phyloP scores from a whole-genome alignment of 1,140 invertebrate species.

The Holcopasites calliopsidis region DNA sequence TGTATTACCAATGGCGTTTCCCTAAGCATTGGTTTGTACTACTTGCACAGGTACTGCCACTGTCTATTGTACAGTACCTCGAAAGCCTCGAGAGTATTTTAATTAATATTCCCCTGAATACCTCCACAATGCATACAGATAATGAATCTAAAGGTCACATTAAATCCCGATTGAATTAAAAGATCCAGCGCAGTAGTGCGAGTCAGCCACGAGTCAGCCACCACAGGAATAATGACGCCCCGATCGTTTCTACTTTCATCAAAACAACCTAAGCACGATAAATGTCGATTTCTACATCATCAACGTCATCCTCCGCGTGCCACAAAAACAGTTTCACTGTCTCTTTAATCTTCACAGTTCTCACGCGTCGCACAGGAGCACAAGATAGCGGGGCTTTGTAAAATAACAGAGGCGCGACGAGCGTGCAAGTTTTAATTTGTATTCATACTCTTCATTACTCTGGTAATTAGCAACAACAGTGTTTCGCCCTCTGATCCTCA shows the following conservation, averaged over 20 bases:
- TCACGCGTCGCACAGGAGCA: not conserved
- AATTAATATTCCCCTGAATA: not conserved
- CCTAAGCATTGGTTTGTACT: too few species aligned
- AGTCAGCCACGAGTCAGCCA: not conserved
- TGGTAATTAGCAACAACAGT: conserved; percentile 28
- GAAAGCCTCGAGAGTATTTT: not conserved
- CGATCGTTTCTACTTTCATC: too few species aligned
- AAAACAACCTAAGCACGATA: too few species aligned
- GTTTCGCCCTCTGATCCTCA: conserved; percentile 11
- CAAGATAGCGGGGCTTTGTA: not conserved
- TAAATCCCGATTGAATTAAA: not conserved
- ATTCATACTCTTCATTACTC: conserved; percentile 38
- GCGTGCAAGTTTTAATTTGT: conserved; percentile 31
- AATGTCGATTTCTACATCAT: too few species aligned
- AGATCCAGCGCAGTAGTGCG: not conserved
- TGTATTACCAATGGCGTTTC: too few species aligned
- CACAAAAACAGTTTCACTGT: too few species aligned
- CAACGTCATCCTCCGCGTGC: too few species aligned
- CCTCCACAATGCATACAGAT: too few species aligned
- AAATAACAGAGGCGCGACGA: not conserved
- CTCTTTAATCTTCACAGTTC: conserved; percentile 19
- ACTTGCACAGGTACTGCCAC: too few species aligned
- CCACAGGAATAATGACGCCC: too few species aligned
- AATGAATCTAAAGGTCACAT: too few species aligned
- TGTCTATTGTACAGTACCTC: not conserved